Conservation (phyloP, 2,888 invertebrate species). For the Seira musarum region DNA sequence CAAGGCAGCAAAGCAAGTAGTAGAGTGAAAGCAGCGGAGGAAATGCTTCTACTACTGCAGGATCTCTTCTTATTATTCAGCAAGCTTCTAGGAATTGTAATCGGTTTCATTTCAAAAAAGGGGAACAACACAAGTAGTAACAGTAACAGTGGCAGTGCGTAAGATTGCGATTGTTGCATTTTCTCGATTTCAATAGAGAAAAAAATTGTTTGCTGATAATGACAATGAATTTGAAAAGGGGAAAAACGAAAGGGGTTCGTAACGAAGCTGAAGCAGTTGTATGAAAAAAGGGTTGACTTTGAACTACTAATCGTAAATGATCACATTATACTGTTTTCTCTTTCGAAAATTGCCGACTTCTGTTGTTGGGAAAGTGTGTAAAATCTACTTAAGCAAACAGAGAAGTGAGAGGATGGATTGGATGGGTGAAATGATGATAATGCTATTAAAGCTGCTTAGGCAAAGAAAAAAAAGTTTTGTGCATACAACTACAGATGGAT, state of each 20-base stretch:
- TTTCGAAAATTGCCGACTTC: background rate
- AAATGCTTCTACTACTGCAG: constrained; percentile 12
- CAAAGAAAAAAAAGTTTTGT: too few relatives aligned
- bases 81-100: background rate
- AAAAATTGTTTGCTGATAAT: background rate
- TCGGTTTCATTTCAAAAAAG: background rate
- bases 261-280: too few relatives aligned
- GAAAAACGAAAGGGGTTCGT: background rate
- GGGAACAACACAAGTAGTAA: background rate
- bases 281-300: background rate
- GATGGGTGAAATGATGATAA: background rate
- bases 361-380: background rate
- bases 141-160: background rate
- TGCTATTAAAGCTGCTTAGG: background rate
- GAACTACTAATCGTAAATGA: background rate
- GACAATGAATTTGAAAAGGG: background rate
- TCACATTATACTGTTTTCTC: background rate
- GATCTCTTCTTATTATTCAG: background rate
- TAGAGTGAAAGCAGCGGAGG: constrained; percentile 14
- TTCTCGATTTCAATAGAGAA: background rate
- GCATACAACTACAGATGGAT: too few relatives aligned
- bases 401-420: background rate
- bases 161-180: too few relatives aligned
- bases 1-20: too few relatives aligned
- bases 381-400: background rate